These are phyloP conservation scores for Caenorhabditis imperialis DNA, from an alignment of 2,888 invertebrate genomes.

Conservation along the genomic window DNA sequence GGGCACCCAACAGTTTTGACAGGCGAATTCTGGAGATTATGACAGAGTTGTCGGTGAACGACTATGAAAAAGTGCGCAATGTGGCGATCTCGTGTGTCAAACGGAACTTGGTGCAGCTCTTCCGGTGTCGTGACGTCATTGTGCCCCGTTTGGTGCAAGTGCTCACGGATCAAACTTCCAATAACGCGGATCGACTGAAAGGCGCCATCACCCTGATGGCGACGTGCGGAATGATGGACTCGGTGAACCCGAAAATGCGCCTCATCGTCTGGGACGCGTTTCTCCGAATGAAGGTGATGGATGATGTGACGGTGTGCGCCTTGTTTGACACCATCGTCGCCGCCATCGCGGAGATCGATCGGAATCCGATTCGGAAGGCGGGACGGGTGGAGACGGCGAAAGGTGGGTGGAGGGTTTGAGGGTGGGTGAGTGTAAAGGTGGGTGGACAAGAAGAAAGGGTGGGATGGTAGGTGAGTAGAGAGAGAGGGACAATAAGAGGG, in stretches of 20 bases:
- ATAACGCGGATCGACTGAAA: slow-evolving; percentile 15
- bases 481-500: no score
- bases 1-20: slow-evolving; percentile 22
- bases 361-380: not conserved
- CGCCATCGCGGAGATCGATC: not conserved
- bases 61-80: slow-evolving; percentile 20
- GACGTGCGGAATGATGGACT: not conserved
- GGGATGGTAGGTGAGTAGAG: no score
- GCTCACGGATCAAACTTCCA: not conserved
- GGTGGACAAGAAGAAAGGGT: no score
- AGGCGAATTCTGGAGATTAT: slow-evolving; percentile 16
- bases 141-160: slow-evolving; percentile 22
- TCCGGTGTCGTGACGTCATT: slow-evolving; percentile 23
- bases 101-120: slow-evolving; percentile 1
- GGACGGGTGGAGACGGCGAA: no score
- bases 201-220: slow-evolving; percentile 16
- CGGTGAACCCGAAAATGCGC: slow-evolving; percentile 10
- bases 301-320: slow-evolving; percentile 5
- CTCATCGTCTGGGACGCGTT: slow-evolving; percentile 25
- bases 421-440: no score
- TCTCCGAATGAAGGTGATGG: slow-evolving; percentile 23
- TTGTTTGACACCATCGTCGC: slow-evolving; percentile 11
- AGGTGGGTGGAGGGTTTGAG: no score
- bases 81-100: not conserved
- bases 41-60: slow-evolving; percentile 27